Conservation (phyloP, 2,113 vertebrate species). For the Mus musculus region GRCm39 chr1:132786001-132786500, state of each 20-base stretch:
- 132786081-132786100: neutral
- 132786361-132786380: neutral
- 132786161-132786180: neutral
- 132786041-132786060: neutral
- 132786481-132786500: neutral
- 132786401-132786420: neutral
- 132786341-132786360: neutral
- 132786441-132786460: neutral
- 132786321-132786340: neutral
- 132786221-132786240: neutral
- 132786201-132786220: neutral
- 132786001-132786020: neutral
- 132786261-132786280: neutral
- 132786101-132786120: neutral
- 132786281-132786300: constrained; percentile 14
- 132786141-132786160: rapidly evolving
- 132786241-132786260: neutral
- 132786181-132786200: neutral
- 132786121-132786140: neutral
- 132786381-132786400: neutral
- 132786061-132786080: neutral
- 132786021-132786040: rapidly evolving
- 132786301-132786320: neutral
- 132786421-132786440: neutral
- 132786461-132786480: too few relatives aligned